Evolutionary conservation across 2,113 vertebrate genomes (phyloP).

Genomic region (Penelope pileata): DNA sequence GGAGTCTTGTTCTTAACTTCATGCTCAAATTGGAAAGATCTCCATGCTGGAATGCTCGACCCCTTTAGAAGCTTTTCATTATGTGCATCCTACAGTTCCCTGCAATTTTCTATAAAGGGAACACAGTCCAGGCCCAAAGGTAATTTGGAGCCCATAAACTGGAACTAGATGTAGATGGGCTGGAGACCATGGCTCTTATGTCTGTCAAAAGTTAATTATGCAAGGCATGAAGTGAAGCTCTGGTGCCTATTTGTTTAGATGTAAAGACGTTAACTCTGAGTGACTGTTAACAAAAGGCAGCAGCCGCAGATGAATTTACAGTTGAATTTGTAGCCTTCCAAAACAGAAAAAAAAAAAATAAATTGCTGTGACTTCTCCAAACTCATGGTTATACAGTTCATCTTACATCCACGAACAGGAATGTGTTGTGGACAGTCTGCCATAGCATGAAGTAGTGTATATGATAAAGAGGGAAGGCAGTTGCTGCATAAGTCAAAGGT

Average conservation of each 20-base stretch:
- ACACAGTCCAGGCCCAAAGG: not conserved
- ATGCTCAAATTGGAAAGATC: not conserved
- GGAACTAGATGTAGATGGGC: not conserved
- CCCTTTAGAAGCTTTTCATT: not conserved
- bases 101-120: not conserved
- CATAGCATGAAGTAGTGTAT: not conserved
- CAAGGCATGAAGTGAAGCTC: constrained; percentile 16
- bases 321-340: not conserved
- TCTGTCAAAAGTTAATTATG: not conserved
- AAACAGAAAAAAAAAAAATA: not conserved
- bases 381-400: not conserved
- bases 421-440: not conserved
- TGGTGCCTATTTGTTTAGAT: not conserved
- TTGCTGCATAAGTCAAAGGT: not conserved
- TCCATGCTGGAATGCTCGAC: not conserved
- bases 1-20: not conserved
- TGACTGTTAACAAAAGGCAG: not conserved
- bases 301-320: not conserved
- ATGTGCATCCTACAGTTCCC: not conserved
- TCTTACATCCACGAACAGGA: not conserved
- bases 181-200: not conserved
- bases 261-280: not conserved
- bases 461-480: not conserved
- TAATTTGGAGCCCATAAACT: not conserved
- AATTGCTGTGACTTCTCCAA: not conserved